Conservation (phyloP, 2,797 vertebrate species). For the Limnodromus scolopaceus region DNA sequence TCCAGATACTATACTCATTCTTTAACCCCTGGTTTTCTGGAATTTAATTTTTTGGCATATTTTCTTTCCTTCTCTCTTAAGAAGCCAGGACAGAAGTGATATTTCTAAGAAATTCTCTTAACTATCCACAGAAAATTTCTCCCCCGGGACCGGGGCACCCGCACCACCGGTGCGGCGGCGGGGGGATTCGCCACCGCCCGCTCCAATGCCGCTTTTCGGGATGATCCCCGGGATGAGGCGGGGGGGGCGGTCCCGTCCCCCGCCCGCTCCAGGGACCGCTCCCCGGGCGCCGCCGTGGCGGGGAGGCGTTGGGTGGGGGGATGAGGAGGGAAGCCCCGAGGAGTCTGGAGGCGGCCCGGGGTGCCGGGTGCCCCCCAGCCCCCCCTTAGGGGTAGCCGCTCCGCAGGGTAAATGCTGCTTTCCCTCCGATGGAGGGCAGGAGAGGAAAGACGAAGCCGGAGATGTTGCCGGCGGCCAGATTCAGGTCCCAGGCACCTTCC, state of each 20-base stretch:
- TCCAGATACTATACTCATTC: neutral
- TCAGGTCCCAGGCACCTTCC: neutral
- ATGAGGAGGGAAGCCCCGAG: neutral
- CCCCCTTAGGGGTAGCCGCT: neutral
- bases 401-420: constrained; percentile 35
- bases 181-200: constrained; percentile 65
- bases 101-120: neutral
- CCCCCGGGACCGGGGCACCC: neutral
- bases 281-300: no score
- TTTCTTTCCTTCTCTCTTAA: neutral
- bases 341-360: neutral
- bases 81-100: neutral
- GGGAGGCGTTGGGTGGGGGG: neutral
- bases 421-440: constrained; percentile 83
- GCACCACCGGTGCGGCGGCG: neutral
- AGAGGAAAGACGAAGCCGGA: constrained; percentile 78
- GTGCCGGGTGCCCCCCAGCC: neutral
- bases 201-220: constrained; percentile 50
- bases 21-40: neutral
- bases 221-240: constrained; percentile 71
- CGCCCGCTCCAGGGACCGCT: constrained; percentile 28
- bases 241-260: neutral
- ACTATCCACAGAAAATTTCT: neutral
- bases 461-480: neutral
- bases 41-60: neutral